Percentiles rank a stretch among this genome's conserved stretches.
phyloP scores from a whole-genome alignment of 2,797 vertebrate species.

The Fundulus diaphanus region DNA sequence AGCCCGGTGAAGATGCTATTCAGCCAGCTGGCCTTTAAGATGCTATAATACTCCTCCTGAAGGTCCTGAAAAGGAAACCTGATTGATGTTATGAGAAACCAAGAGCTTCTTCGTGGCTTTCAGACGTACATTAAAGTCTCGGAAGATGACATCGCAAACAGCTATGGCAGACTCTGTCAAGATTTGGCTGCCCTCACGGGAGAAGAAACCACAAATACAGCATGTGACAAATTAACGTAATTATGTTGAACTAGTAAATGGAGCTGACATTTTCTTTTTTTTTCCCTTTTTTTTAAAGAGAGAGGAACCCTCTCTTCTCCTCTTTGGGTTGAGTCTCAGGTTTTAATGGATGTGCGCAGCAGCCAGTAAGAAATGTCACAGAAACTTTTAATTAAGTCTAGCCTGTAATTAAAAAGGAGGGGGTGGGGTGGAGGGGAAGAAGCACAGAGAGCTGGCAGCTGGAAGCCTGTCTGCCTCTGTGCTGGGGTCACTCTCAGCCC shows the following conservation, averaged over 20 bases:
- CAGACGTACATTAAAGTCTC: conserved; percentile 27
- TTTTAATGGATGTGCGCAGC: conserved; percentile 70
- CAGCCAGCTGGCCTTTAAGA: conserved; percentile 30
- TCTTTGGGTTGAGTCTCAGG: conserved; percentile 36
- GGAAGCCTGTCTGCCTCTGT: conserved; percentile 41
- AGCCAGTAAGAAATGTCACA: conserved; percentile 66
- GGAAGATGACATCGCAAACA: conserved; percentile 43
- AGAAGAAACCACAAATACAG: neutral
- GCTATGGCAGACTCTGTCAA: conserved; percentile 20
- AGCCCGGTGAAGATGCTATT: conserved; percentile 34
- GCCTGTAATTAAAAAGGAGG: conserved; percentile 61
- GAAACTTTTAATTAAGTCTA: conserved; percentile 73
- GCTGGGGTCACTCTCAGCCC: conserved; percentile 55
- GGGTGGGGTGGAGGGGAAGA: neutral
- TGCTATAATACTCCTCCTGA: conserved; percentile 11
- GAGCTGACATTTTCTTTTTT: conserved; percentile 35
- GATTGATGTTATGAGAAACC: conserved; percentile 38
- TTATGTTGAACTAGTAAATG: conserved; percentile 38
- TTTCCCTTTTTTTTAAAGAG: neutral
- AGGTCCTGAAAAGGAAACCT: conserved; percentile 30
- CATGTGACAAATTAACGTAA: conserved; percentile 48
- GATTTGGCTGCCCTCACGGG: conserved; percentile 7
- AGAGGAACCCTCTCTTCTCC: conserved; percentile 3
- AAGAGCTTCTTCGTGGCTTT: conserved; percentile 29
- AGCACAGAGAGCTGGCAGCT: conserved; percentile 42